Base-by-base conservation (phyloP, 2,113 vertebrate genomes). In the Turnix velox region DNA sequence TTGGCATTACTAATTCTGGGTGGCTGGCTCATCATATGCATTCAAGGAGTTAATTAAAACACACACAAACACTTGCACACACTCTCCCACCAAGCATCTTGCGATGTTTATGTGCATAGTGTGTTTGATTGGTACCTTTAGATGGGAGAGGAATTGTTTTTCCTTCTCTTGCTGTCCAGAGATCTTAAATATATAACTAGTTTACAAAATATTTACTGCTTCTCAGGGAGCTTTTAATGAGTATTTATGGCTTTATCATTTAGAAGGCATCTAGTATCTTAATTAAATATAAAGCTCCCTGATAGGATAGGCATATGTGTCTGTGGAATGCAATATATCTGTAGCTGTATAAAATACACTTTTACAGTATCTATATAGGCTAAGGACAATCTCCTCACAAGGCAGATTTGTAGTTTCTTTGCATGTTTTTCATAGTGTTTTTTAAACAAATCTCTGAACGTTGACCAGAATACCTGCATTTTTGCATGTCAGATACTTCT, bases 31-130 rank as follows among this genome's bases (percentile, higher is more conserved):
- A 94, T 96, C 78, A 61, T 67, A 84, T 91, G 93, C 90, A 94
- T 90, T 95, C 71, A 94, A 94, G 90, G 96, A 95, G 96, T 97
- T 98, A 97, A 95, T 96, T 96, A 95, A 96, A 91, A 95, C 91
- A 95, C 86, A 52, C 92, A 93, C 92, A 93, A 95, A 93, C 96
- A 93, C 92, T 92, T 93, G 80, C 79, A 92, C 87, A 71, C 83
- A 30, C 40, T 90, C 89, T 92, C 94, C 89, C 93, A 94, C 90
- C 83, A 85, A 88, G 93, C 93, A 76, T 92, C 88, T 94, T 94
- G 81, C 31, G 20, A 87, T 85, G 90, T 95, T 91, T 96, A 77
- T 88, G 79, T 92, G 86, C 62, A 42, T 46, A 63, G 91, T 86
- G 93, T 90, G 55, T 95, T 80, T 91, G 68, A 95, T 74, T 92